These are phyloP conservation scores for Anoplius nigerrimus DNA, from an alignment of 2,888 invertebrate genomes.

Conservation along the genomic window DNA sequence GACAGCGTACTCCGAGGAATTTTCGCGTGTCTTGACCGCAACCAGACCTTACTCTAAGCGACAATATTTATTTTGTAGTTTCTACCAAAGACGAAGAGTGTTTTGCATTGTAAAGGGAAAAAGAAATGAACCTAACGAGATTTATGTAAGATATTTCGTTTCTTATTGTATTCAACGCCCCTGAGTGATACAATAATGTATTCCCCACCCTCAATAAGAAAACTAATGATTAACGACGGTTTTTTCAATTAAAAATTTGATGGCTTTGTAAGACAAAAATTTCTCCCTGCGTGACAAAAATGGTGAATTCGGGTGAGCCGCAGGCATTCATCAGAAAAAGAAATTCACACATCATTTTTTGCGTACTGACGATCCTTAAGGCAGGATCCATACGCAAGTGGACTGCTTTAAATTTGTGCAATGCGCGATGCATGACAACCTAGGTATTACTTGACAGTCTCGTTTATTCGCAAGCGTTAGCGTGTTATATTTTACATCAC, in stretches of 20 bases:
- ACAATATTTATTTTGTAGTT: constrained; percentile 74
- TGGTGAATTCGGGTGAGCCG: constrained; percentile 15
- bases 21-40: constrained; percentile 28
- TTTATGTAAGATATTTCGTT: constrained; percentile 59
- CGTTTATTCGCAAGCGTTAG: constrained; percentile 48
- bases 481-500: constrained; percentile 65
- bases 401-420: constrained; percentile 33
- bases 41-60: constrained; percentile 58
- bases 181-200: constrained; percentile 1
- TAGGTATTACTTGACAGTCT: constrained; percentile 47
- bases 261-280: constrained; percentile 5
- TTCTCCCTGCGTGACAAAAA: neutral
- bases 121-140: constrained; percentile 38
- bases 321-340: constrained; percentile 5
- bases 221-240: too few relatives aligned
- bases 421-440: constrained; percentile 57
- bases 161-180: constrained; percentile 25
- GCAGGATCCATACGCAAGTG: constrained; percentile 8
- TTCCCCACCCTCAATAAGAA: neutral
- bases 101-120: constrained; percentile 63
- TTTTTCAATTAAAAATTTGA: constrained; percentile 16
- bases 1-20: constrained; percentile 18
- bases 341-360: constrained; percentile 23
- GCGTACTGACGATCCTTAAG: constrained; percentile 18
- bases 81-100: constrained; percentile 71